Conservation (phyloP, 2,797 vertebrate species). For the Propithecus perrieri region DNA sequence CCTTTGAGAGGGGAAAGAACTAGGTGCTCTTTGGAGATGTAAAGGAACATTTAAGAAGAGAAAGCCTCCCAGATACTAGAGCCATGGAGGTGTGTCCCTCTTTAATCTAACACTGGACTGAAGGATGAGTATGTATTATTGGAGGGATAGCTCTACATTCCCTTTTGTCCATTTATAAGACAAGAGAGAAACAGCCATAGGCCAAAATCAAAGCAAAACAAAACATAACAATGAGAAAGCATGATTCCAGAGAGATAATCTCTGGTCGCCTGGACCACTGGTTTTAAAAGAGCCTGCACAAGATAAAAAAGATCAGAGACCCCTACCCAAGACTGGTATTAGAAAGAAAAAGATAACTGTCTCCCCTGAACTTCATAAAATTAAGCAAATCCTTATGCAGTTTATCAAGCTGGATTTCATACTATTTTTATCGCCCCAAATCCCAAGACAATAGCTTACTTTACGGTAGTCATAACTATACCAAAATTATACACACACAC, state of each 20-base stretch:
- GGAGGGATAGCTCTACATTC: not conserved
- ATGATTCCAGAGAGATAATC: not conserved
- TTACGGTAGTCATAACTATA: not conserved
- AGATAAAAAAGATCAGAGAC: not conserved
- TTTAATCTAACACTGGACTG: not conserved
- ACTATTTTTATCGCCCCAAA: not conserved
- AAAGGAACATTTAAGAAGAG: not conserved
- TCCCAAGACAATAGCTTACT: not conserved
- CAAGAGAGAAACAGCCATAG: not conserved
- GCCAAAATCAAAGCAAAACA: not conserved
- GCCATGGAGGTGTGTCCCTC: not conserved
- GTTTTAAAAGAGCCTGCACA: not conserved
- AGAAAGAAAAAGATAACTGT: not conserved
- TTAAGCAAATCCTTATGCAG: not conserved
- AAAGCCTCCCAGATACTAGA: not conserved
- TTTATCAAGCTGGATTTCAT: not conserved
- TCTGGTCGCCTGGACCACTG: not conserved
- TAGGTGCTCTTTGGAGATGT: not conserved
- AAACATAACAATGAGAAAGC: not conserved
- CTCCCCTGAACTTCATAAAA: not conserved
- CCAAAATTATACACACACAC: not conserved
- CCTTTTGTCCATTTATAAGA: not conserved
- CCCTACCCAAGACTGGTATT: not conserved
- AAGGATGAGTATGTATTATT: not conserved
- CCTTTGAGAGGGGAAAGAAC: not conserved